Evolutionary conservation across 2,797 vertebrate species (phyloP).

Genomic region (Thaleichthys pacificus): DNA sequence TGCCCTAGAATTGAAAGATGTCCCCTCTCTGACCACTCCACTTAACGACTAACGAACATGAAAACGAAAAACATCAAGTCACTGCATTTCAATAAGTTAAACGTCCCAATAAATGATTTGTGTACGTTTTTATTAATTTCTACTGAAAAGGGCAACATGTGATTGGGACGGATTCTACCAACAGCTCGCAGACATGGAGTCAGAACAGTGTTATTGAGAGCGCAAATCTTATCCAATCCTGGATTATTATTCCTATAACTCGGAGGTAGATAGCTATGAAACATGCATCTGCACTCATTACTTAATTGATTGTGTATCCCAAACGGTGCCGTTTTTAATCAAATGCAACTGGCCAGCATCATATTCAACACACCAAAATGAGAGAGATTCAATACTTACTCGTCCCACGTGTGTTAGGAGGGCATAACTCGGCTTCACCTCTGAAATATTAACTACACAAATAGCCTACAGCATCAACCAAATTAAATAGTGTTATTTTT

Average conservation of each 20-base stretch:
- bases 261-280: conserved; percentile 53
- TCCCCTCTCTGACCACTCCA: conserved; percentile 12
- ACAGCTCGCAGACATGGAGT: conserved; percentile 9
- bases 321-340: conserved; percentile 60
- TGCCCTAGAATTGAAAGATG: conserved; percentile 34
- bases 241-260: conserved; percentile 54
- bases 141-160: too few species aligned
- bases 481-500: conserved; percentile 70
- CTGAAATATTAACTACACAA: conserved; percentile 69
- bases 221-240: conserved; percentile 27
- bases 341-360: conserved; percentile 66
- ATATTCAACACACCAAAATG: conserved; percentile 50
- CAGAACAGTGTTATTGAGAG: conserved; percentile 25
- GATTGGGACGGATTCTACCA: not conserved
- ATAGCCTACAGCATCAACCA: conserved; percentile 71
- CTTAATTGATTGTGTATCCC: conserved; percentile 64
- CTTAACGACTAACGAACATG: not conserved
- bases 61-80: not conserved
- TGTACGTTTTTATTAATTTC: too few species aligned
- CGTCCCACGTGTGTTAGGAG: conserved; percentile 68
- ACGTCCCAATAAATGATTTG: not conserved
- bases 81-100: not conserved
- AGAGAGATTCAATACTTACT: conserved; percentile 56
- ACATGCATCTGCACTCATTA: conserved; percentile 62
- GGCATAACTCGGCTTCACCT: conserved; percentile 59